A percentile compares a stretch with the other conserved stretches of the same genome.
These are phyloP conservation scores for Phylloscopus trochiloides DNA, from an alignment of 2,113 vertebrate genomes.

Conservation along the genomic window DNA sequence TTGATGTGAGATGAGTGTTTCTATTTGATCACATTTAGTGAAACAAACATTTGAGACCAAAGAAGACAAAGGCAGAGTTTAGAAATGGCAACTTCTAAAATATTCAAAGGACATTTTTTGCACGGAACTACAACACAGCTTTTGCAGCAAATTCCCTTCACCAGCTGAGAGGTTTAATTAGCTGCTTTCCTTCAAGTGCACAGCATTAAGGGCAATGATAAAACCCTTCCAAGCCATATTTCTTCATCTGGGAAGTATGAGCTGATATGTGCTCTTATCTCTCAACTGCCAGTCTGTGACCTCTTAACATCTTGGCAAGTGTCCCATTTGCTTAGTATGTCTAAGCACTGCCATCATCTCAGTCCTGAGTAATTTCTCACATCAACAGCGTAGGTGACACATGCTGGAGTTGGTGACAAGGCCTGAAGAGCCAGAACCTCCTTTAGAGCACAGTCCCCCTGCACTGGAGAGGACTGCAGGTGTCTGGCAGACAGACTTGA, in stretches of 20 bases:
- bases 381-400: background rate
- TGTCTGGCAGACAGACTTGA: background rate
- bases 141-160: background rate
- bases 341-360: background rate
- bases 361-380: slow-evolving; percentile 3
- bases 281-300: background rate
- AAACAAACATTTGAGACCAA: background rate
- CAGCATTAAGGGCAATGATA: background rate
- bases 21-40: background rate
- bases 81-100: background rate
- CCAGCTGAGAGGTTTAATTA: background rate
- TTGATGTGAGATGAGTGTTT: background rate
- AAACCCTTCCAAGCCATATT: background rate
- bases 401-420: background rate
- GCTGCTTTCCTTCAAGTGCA: background rate
- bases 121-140: background rate
- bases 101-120: background rate
- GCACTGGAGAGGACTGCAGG: background rate
- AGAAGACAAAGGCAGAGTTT: background rate
- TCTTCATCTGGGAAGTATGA: background rate
- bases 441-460: background rate
- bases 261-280: background rate
- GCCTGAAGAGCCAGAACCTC: background rate
- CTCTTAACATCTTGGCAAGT: background rate
- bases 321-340: background rate